Evolutionary conservation across 2,888 invertebrate species (phyloP), one percentile per base, ranked within the genome.

Genomic region (Synergus japonicus): DNA sequence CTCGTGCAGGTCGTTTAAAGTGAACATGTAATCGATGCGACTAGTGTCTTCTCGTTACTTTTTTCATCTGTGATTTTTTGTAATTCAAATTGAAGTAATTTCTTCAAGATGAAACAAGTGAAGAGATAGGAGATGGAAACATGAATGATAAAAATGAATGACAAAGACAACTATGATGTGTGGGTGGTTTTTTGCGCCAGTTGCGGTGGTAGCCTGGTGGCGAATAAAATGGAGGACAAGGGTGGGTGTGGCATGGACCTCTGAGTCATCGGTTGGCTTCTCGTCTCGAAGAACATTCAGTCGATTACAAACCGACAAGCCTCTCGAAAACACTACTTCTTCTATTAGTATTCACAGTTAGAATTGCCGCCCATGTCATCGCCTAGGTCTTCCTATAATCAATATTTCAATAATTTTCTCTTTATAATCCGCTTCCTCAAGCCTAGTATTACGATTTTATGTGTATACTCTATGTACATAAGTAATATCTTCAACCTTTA

Each of bases 171-270:
- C 29, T 29, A 29, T 29, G 29, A 29, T 29, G 29, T 29, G 29
- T 29, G 29, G 3, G 81, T 84, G 80, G 83, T 82, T 76, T 82
- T 81, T 80, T 29, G 80, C 78, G 54, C 2, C 10, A 66, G 29
- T 13, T 78, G 78, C 65, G 73, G 79, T 79, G 65, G 69, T 63
- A 76, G 73, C 78, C 79, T 78, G 76, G 44, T 18, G 81, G 78
- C 76, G 80, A 78, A 81, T 81, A 80, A 82, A 81, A 82, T 83
- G 78, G 81, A 82, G 82, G 81, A 83, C 83, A 83, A 85, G 85
- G 85, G 84, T 86, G 87, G 88, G 88, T 88, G 89, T 88, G 89
- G 88, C 86, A 81, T 80, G 79, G 77, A 79, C 79, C 81, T 85
- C 86, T 88, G 88, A 88, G 86, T 88, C 89, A 88, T 86, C 85